A percentile compares a stretch with the other conserved stretches of the same genome.
These are phyloP conservation scores for Aspidapion aeneum DNA, from an alignment of 2,888 invertebrate genomes.

Conservation along the genomic window DNA sequence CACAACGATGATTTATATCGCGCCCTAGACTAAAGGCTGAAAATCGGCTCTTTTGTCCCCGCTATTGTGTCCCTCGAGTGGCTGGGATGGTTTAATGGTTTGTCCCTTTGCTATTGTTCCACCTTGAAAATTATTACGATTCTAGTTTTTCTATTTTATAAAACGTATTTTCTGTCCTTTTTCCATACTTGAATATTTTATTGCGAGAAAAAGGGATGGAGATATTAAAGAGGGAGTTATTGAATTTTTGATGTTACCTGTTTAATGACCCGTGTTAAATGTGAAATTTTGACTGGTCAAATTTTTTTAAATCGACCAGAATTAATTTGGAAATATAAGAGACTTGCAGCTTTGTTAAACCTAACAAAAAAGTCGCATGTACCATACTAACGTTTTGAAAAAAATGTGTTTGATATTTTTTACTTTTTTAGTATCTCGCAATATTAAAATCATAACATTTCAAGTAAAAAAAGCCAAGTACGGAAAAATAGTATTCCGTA, in stretches of 20 bases:
- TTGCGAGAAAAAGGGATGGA: background rate
- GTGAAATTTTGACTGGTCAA: background rate
- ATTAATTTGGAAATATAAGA: no score
- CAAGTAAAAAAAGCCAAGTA: no score
- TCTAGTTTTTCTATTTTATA: background rate
- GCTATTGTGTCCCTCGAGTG: constrained; percentile 30
- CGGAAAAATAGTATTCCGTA: no score
- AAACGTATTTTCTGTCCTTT: background rate
- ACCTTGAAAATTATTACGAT: constrained; percentile 2
- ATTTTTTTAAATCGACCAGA: background rate
- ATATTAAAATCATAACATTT: no score
- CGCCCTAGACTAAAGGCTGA: constrained; percentile 5
- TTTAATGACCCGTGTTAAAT: background rate
- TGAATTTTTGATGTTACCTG: background rate
- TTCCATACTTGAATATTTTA: background rate
- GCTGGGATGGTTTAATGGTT: constrained; percentile 31
- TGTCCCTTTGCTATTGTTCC: constrained; percentile 24
- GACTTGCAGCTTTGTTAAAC: no score
- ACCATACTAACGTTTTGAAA: no score
- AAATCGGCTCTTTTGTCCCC: constrained; percentile 28
- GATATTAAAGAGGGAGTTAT: background rate
- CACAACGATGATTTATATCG: background rate
- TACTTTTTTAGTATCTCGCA: no score
- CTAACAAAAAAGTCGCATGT: no score
- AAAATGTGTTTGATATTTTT: no score